Conservation (phyloP, 1,140 invertebrate genomes). For the Magallana ariakensis region DNA sequence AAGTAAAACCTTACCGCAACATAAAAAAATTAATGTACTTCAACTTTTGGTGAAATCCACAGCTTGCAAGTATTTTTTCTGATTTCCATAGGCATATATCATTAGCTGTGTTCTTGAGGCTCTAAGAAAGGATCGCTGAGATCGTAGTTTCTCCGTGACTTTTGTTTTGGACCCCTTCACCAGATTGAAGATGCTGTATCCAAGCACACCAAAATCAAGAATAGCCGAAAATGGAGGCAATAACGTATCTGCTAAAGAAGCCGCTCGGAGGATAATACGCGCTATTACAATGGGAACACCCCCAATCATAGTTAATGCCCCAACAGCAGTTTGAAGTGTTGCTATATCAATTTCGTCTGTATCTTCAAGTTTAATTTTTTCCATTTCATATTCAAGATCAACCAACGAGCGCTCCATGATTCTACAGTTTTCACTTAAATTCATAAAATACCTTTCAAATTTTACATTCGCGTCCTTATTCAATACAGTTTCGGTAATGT, state of each 20-base stretch:
- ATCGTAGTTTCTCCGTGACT: not conserved
- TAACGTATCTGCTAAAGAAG: not conserved
- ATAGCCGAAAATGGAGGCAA: not conserved
- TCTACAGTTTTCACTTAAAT: not conserved
- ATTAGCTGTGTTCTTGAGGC: not conserved
- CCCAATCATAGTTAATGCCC: not conserved
- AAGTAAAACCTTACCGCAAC: no score
- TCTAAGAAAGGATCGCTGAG: not conserved
- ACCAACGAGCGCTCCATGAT: not conserved
- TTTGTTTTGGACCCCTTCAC: constrained; percentile 36
- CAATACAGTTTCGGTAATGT: constrained; percentile 40
- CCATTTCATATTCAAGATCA: constrained; percentile 16
- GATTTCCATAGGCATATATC: constrained; percentile 40
- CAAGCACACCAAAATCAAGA: constrained; percentile 6
- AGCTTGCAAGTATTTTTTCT: not conserved
- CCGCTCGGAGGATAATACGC: not conserved
- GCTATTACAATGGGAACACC: not conserved
- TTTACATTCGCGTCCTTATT: not conserved
- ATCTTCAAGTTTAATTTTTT: not conserved
- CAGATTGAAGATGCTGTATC: not conserved
- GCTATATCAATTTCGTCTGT: not conserved
- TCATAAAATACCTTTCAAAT: constrained; percentile 8
- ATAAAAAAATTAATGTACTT: no score
- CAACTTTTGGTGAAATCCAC: no score
- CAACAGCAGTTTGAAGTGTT: not conserved